These are phyloP conservation scores for Lepidurus arcticus DNA, from an alignment of 1,140 invertebrate species.

Conservation along the genomic window DNA sequence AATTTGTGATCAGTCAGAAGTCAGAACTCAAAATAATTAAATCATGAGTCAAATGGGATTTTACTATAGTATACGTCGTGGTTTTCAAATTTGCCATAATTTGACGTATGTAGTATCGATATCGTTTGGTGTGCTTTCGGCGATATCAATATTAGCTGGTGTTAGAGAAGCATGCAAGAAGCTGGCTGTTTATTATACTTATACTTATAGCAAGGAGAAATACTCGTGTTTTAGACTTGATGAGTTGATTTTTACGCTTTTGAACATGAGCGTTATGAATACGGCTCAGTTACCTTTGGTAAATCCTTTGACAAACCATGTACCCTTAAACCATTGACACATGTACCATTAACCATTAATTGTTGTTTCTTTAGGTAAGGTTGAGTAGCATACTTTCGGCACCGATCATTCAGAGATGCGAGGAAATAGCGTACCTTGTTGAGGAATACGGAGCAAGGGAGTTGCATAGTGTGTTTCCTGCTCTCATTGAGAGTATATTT, in stretches of 20 bases:
- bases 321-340: neutral
- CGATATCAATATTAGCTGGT: too few species aligned
- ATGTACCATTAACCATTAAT: neutral
- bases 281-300: neutral
- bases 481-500: conserved; percentile 68
- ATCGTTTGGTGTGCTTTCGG: too few species aligned
- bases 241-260: neutral
- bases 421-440: conserved; percentile 53
- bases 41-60: too few species aligned
- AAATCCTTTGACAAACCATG: neutral
- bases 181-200: too few species aligned
- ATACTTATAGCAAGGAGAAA: too few species aligned
- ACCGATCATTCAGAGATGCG: conserved; percentile 45
- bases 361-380: neutral
- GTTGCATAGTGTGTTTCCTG: conserved; percentile 62
- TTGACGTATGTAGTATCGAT: too few species aligned
- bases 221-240: neutral
- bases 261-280: neutral
- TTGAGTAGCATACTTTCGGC: conserved; percentile 1
- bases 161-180: too few species aligned
- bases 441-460: conserved; percentile 58
- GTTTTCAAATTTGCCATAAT: too few species aligned
- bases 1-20: too few species aligned
- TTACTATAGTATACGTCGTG: too few species aligned
- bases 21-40: too few species aligned